Percentiles rank a stretch among this genome's conserved stretches.
phyloP scores from a whole-genome alignment of 2,113 vertebrate species.

The Lepus americanus region DNA sequence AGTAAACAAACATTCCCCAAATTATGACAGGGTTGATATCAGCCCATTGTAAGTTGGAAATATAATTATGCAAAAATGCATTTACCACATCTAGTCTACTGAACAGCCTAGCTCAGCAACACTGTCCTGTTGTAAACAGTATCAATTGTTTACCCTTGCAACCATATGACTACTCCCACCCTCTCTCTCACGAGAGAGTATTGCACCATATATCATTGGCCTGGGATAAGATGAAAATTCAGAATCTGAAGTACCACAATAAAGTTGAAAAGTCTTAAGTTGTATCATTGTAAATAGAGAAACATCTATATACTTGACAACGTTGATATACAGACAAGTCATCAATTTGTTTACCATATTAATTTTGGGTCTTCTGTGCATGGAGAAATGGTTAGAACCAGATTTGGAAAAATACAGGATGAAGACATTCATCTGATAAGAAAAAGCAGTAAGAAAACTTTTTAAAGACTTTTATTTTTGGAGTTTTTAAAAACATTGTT shows the following conservation, averaged over 20 bases:
- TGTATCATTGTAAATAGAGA: neutral
- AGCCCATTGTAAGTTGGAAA: neutral
- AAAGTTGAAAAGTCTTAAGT: neutral
- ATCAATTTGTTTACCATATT: neutral
- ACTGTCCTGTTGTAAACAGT: accelerated
- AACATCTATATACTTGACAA: neutral
- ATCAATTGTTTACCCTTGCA: neutral
- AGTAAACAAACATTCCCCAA: neutral
- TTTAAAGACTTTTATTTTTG: neutral
- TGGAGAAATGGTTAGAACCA: neutral
- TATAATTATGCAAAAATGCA: neutral
- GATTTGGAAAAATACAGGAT: neutral
- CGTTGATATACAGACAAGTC: neutral
- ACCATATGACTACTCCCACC: neutral
- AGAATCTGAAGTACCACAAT: neutral
- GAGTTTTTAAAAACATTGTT: too few species aligned
- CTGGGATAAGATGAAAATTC: neutral
- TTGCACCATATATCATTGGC: too few species aligned
- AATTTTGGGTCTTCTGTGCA: neutral
- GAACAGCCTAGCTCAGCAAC: too few species aligned
- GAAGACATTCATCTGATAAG: neutral
- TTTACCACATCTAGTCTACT: neutral
- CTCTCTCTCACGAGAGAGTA: neutral
- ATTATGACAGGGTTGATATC: neutral
- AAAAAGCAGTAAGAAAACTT: neutral